Evolutionary conservation across 2,888 invertebrate species (phyloP).

Genomic region (Eilema sororculum): DNA sequence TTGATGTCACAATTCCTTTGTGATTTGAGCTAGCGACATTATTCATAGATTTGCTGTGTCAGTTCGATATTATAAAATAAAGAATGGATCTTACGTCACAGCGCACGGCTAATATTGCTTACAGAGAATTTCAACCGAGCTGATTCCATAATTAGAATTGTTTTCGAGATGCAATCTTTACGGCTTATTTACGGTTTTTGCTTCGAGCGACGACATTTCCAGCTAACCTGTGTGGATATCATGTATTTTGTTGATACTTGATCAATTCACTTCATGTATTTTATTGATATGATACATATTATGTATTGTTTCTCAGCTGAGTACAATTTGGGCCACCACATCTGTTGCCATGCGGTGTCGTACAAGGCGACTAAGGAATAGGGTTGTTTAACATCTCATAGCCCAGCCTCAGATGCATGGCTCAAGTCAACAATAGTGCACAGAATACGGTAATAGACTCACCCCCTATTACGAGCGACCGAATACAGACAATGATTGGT

Average conservation of each 20-base stretch:
- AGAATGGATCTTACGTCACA: background rate
- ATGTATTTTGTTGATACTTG: background rate
- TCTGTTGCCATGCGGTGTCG: no score
- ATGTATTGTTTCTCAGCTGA: no score
- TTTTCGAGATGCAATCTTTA: background rate
- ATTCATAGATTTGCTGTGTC: background rate
- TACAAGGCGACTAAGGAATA: no score
- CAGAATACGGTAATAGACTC: no score
- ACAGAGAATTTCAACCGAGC: background rate
- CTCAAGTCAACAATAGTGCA: no score
- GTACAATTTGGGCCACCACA: no score
- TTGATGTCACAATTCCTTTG: background rate
- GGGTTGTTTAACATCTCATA: no score
- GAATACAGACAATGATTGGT: no score
- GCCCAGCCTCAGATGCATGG: no score
- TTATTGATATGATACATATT: no score
- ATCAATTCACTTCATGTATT: no score
- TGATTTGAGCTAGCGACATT: background rate
- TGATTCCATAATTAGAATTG: slow-evolving; percentile 1
- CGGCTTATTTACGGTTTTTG: background rate
- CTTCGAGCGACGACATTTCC: background rate
- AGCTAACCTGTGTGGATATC: background rate
- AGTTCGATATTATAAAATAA: background rate
- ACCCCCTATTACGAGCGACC: no score
- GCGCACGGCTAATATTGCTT: background rate